phyloP scores from a whole-genome alignment of 2,888 invertebrate species.

The Melinopterus prodromus region DNA sequence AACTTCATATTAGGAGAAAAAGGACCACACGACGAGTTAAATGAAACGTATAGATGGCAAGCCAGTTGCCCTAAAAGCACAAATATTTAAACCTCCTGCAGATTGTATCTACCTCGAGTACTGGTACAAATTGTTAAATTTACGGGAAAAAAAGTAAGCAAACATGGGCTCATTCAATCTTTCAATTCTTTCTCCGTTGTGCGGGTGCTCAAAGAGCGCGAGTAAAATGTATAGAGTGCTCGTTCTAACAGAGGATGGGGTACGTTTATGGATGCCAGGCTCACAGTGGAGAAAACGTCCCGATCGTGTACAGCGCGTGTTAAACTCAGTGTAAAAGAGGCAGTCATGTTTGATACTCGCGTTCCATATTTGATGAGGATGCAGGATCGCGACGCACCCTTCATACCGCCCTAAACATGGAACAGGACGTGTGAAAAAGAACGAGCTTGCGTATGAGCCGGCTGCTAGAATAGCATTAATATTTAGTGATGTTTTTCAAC shows the following conservation, averaged over 20 bases:
- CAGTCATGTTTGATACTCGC: background rate
- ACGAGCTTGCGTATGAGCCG: background rate
- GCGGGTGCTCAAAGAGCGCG: background rate
- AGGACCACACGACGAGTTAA: too few species aligned
- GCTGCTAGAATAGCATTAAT: background rate
- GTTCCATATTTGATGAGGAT: background rate
- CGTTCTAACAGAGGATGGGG: background rate
- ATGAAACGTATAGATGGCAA: too few species aligned
- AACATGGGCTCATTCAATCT: background rate
- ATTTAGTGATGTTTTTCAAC: background rate
- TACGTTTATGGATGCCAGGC: background rate
- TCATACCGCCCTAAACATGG: background rate
- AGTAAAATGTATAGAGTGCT: background rate
- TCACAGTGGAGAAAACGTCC: background rate
- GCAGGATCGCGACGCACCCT: background rate
- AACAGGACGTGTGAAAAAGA: background rate
- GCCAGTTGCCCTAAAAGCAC: too few species aligned
- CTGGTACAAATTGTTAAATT: background rate
- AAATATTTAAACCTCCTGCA: too few species aligned
- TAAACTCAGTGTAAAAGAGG: background rate
- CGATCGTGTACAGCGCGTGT: background rate
- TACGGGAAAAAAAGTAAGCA: background rate
- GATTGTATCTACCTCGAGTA: background rate
- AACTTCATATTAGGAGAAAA: too few species aligned
- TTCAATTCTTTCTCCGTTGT: background rate